These are phyloP conservation scores for Telenomus remus DNA, from an alignment of 1,140 invertebrate genomes.

Conservation along the genomic window DNA sequence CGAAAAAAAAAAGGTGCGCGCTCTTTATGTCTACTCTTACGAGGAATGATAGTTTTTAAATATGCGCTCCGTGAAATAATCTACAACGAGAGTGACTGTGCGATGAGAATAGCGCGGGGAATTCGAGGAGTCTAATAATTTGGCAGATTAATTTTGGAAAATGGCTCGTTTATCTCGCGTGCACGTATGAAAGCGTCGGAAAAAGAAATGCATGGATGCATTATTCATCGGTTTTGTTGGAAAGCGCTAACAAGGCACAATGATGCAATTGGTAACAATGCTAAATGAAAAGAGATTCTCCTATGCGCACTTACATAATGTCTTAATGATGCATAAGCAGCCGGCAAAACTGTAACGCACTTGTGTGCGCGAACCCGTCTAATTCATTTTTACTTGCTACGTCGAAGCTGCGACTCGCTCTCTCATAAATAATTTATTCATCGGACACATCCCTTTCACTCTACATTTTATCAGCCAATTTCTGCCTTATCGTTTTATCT, in stretches of 20 bases:
- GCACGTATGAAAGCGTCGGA: constrained; percentile 10
- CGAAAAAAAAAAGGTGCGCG: too few species aligned
- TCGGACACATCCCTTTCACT: constrained; percentile 18
- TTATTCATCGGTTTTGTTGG: constrained; percentile 46
- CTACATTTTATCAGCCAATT: constrained; percentile 2
- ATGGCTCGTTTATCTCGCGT: constrained; percentile 30
- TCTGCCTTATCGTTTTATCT: too few species aligned
- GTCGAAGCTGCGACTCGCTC: not conserved
- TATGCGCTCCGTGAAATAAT: too few species aligned
- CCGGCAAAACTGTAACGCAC: constrained; percentile 28
- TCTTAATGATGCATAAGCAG: constrained; percentile 50
- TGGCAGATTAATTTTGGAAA: constrained; percentile 30
- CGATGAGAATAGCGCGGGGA: too few species aligned
- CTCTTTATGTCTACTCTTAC: too few species aligned
- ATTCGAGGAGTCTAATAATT: constrained; percentile 19
- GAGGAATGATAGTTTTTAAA: too few species aligned
- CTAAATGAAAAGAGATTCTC: constrained; percentile 50
- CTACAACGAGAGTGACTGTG: too few species aligned
- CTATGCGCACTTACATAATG: constrained; percentile 40
- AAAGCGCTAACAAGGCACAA: constrained; percentile 50
- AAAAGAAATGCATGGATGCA: constrained; percentile 51
- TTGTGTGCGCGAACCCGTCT: constrained; percentile 13
- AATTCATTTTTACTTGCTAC: constrained; percentile 40
- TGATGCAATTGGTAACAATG: constrained; percentile 49
- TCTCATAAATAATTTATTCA: constrained; percentile 31